These are phyloP conservation scores for Callithrix jacchus DNA, from an alignment of 2,113 vertebrate species.

Conservation along the genomic window DNA sequence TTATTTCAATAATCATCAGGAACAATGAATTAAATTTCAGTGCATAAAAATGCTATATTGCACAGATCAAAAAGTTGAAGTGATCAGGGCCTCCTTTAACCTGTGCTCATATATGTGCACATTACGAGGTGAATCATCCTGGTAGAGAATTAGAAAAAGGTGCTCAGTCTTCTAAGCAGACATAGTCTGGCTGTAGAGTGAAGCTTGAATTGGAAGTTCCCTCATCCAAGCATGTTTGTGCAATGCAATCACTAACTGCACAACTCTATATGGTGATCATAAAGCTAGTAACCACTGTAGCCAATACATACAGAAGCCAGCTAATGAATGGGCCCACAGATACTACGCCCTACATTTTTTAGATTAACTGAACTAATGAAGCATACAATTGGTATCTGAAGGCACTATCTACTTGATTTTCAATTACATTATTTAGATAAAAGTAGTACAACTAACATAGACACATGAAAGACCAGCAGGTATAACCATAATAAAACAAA, in stretches of 20 bases:
- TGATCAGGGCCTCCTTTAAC: background rate
- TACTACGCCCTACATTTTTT: background rate
- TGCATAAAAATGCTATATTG: background rate
- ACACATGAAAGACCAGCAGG: constrained; percentile 6
- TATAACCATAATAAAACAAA: background rate
- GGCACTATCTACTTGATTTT: constrained; percentile 29
- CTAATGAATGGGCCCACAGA: background rate
- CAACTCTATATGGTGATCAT: background rate
- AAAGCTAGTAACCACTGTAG: background rate
- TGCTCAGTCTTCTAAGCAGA: background rate
- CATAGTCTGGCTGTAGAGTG: background rate
- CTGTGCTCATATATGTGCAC: background rate
- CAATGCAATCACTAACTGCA: background rate
- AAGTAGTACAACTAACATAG: constrained; percentile 39
- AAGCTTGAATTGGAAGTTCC: background rate
- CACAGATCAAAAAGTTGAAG: background rate
- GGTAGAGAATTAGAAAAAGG: constrained; percentile 14
- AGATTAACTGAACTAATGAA: constrained; percentile 14
- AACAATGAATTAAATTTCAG: constrained; percentile 33
- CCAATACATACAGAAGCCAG: background rate
- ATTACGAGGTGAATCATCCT: background rate
- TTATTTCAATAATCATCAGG: background rate
- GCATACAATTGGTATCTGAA: constrained; percentile 21
- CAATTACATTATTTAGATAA: constrained; percentile 23
- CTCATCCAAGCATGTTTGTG: background rate